These are phyloP conservation scores for Resseliella maxima DNA, from an alignment of 2,888 invertebrate species.

Conservation along the genomic window DNA sequence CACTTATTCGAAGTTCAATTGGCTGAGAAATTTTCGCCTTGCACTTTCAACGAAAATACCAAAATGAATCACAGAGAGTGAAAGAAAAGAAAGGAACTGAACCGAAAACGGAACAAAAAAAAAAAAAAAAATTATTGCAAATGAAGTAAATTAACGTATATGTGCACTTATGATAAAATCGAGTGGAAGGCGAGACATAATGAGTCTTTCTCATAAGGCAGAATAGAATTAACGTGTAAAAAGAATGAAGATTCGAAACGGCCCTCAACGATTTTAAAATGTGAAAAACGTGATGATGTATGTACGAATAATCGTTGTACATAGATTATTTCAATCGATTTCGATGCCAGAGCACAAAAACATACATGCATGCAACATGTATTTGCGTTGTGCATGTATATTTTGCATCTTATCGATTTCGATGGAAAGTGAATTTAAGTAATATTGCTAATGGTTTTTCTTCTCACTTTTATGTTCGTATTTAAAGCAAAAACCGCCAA, in stretches of 20 bases:
- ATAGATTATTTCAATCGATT: conserved; percentile 42
- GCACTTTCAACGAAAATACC: neutral
- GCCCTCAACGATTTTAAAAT: neutral
- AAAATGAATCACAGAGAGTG: neutral
- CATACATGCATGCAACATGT: neutral
- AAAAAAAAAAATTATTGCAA: neutral
- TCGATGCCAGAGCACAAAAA: neutral
- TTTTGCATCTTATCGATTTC: neutral
- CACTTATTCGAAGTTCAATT: conserved; percentile 1
- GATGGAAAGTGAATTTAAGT: conserved; percentile 42
- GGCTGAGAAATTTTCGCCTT: conserved; percentile 14
- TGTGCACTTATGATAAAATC: conserved; percentile 39
- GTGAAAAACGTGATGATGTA: conserved; percentile 48
- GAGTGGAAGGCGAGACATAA: neutral
- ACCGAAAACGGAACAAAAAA: neutral
- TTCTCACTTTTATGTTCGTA: neutral
- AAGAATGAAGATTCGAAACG: neutral
- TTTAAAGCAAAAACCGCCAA: neutral
- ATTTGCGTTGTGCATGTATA: neutral
- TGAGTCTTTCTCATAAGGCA: neutral
- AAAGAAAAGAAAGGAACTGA: neutral
- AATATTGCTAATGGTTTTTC: neutral
- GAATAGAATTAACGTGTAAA: neutral
- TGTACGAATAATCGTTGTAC: conserved; percentile 2
- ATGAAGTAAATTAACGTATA: conserved; percentile 46